Conservation (phyloP, 2,888 invertebrate genomes). For the Diachrysia chrysitis region DNA sequence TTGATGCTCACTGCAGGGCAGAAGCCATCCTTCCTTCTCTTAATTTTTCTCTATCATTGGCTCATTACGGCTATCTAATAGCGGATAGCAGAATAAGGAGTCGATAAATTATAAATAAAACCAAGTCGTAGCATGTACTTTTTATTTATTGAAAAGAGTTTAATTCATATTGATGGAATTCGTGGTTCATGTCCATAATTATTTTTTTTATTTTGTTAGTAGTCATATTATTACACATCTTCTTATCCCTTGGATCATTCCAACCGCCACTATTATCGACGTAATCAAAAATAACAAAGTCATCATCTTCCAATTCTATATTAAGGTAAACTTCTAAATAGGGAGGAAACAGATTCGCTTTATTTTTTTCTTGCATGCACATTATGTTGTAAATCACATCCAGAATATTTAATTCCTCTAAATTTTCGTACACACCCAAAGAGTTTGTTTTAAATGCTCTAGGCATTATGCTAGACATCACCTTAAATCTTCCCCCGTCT, state of each 20-base stretch:
- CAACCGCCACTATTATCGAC: slow-evolving; percentile 70
- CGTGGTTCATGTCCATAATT: slow-evolving; percentile 65
- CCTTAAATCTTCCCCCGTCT: slow-evolving; percentile 68
- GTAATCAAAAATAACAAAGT: slow-evolving; percentile 65
- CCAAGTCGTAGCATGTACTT: neutral
- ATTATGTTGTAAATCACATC: slow-evolving; percentile 56
- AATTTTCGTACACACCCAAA: slow-evolving; percentile 38
- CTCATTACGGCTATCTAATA: no score
- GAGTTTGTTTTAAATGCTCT: slow-evolving; percentile 66
- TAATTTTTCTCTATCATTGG: no score
- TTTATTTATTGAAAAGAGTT: slow-evolving; percentile 1
- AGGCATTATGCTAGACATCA: slow-evolving; percentile 66
- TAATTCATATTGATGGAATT: slow-evolving; percentile 53
- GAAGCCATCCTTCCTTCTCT: no score
- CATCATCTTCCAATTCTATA: slow-evolving; percentile 66
- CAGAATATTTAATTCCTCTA: slow-evolving; percentile 55
- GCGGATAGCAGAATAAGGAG: neutral
- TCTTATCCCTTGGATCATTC: slow-evolving; percentile 71
- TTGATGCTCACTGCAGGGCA: no score
- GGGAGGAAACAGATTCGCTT: slow-evolving; percentile 61
- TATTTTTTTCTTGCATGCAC: slow-evolving; percentile 52
- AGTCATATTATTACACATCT: slow-evolving; percentile 71
- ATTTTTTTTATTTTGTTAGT: slow-evolving; percentile 67
- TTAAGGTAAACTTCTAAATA: slow-evolving; percentile 67
- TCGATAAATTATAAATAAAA: neutral